phyloP scores from a whole-genome alignment of 1,140 invertebrate genomes.

The Ceratosolen fusciceps region DNA sequence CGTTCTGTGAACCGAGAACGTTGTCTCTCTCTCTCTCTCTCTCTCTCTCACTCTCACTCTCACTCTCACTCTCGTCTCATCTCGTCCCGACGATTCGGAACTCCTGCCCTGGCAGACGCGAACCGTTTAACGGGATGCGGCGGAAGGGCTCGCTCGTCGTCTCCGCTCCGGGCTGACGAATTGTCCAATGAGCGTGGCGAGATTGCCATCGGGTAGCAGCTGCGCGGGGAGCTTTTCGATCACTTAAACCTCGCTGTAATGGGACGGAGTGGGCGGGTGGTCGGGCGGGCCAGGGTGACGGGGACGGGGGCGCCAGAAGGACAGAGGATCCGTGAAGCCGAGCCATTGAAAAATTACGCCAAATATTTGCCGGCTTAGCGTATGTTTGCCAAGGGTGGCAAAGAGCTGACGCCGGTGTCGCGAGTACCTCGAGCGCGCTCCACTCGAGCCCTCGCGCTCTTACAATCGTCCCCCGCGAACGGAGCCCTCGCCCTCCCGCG shows the following conservation, averaged over 20 bases:
- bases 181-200: neutral
- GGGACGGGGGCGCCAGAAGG: neutral
- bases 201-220: conserved; percentile 37
- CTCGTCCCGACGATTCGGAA: too few relatives aligned
- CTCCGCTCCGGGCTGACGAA: too few relatives aligned
- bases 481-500: too few relatives aligned
- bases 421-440: neutral
- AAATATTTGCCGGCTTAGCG: conserved; percentile 56
- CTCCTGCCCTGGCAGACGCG: too few relatives aligned
- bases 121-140: too few relatives aligned
- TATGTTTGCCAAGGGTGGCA: neutral
- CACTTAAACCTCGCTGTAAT: conserved; percentile 39
- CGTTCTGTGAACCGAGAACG: too few relatives aligned
- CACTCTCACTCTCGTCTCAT: too few relatives aligned
- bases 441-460: neutral
- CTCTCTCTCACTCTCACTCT: too few relatives aligned
- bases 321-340: neutral
- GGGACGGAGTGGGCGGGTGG: neutral
- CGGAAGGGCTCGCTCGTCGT: too few relatives aligned
- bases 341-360: conserved; percentile 51
- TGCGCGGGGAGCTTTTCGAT: conserved; percentile 50
- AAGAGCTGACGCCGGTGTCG: neutral
- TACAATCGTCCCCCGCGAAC: neutral
- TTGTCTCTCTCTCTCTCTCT: too few relatives aligned
- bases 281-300: neutral